Conservation (phyloP, 2,113 vertebrate genomes). For the Trochalopteron elliotii region DNA sequence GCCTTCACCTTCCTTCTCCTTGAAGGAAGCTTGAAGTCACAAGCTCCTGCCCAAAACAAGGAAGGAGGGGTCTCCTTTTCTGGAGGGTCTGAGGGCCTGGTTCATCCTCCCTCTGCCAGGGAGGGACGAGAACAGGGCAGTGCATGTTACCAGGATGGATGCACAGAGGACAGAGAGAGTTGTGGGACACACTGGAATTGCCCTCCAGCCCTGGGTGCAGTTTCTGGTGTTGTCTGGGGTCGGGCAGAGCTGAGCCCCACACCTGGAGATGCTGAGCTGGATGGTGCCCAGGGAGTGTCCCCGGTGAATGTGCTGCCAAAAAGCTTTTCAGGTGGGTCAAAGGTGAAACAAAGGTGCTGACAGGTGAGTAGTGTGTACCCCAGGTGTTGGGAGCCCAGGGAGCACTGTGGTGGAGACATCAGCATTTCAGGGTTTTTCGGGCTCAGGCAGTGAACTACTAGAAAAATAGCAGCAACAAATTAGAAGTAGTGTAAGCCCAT, state of each 20-base stretch:
- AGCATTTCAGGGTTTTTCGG: neutral
- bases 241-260: rapidly evolving
- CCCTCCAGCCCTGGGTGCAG: neutral
- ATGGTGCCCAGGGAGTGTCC: rapidly evolving
- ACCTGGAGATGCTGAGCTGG: rapidly evolving
- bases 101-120: rapidly evolving
- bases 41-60: neutral
- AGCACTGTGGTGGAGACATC: rapidly evolving
- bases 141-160: rapidly evolving
- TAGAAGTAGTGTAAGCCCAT: neutral
- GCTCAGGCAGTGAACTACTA: neutral
- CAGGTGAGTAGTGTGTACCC: rapidly evolving
- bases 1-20: neutral
- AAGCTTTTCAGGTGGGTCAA: neutral
- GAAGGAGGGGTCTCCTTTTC: neutral
- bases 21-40: too few species aligned
- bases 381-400: rapidly evolving
- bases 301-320: rapidly evolving
- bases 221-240: neutral
- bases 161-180: rapidly evolving
- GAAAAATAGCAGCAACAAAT: neutral
- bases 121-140: rapidly evolving
- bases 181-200: neutral
- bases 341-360: neutral
- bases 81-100: rapidly evolving